These are phyloP conservation scores for Osmerus mordax DNA, from an alignment of 2,113 vertebrate species.

Conservation along the genomic window DNA sequence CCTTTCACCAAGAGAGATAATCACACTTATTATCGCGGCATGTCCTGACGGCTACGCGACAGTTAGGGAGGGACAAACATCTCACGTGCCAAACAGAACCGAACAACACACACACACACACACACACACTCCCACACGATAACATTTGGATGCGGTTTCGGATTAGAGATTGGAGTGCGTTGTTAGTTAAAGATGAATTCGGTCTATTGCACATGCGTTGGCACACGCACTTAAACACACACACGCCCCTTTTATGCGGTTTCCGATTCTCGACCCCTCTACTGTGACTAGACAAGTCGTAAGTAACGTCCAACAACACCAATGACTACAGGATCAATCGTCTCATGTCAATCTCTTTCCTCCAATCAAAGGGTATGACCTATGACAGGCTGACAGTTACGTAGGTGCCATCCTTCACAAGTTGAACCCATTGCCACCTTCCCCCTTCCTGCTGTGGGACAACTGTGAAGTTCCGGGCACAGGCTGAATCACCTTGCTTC, in stretches of 20 bases:
- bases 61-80: conserved; percentile 23
- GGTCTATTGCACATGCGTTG: neutral
- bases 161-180: too few species aligned
- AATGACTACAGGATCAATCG: neutral
- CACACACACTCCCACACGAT: too few species aligned
- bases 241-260: neutral
- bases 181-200: neutral
- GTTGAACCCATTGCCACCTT: neutral
- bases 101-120: neutral
- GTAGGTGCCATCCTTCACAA: conserved; percentile 20
- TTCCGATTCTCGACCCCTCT: too few species aligned
- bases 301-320: neutral
- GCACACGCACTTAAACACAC: neutral
- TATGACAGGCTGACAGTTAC: neutral
- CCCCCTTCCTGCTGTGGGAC: conserved; percentile 14
- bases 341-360: neutral
- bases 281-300: neutral
- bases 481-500: conserved; percentile 46
- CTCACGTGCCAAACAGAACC: conserved; percentile 28
- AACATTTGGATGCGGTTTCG: too few species aligned
- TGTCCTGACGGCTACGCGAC: conserved; percentile 28
- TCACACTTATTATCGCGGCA: conserved; percentile 44
- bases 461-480: neutral
- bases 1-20: conserved; percentile 5
- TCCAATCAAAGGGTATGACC: neutral